phyloP scores from a whole-genome alignment of 2,113 vertebrate genomes.

The Corvus cornix region DNA sequence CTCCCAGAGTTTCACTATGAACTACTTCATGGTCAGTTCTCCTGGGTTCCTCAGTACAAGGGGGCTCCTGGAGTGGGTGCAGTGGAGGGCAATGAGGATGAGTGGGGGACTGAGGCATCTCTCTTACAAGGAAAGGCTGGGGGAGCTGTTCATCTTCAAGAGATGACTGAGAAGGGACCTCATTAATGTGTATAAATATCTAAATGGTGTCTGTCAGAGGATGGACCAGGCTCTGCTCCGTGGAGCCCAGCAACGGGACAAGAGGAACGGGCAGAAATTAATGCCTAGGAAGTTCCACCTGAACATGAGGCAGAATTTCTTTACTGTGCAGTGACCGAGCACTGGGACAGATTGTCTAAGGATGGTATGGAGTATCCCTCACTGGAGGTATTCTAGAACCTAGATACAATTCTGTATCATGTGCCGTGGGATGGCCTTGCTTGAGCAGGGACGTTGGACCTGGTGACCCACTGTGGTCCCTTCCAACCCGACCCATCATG shows the following conservation, averaged over 20 bases:
- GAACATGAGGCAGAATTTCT: neutral
- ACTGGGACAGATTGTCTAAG: rapidly evolving
- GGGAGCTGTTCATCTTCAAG: neutral
- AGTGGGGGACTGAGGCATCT: neutral
- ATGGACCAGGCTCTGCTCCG: neutral
- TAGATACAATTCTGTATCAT: rapidly evolving
- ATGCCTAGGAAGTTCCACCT: neutral
- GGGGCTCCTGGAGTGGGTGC: neutral
- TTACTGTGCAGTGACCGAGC: neutral
- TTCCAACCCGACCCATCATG: too few relatives aligned
- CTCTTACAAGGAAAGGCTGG: neutral
- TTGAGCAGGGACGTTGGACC: rapidly evolving
- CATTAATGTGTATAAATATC: neutral
- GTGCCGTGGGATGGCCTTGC: neutral
- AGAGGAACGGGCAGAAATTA: neutral
- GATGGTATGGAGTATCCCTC: neutral
- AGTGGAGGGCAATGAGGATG: neutral
- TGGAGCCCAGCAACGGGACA: neutral
- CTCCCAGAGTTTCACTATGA: rapidly evolving
- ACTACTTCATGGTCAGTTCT: neutral
- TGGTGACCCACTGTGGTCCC: rapidly evolving
- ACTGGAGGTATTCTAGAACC: neutral
- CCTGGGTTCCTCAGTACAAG: neutral
- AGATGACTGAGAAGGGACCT: neutral
- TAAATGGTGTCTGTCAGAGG: too few relatives aligned